phyloP scores from a whole-genome alignment of 2,797 vertebrate species.

The Trachurus trachurus region DNA sequence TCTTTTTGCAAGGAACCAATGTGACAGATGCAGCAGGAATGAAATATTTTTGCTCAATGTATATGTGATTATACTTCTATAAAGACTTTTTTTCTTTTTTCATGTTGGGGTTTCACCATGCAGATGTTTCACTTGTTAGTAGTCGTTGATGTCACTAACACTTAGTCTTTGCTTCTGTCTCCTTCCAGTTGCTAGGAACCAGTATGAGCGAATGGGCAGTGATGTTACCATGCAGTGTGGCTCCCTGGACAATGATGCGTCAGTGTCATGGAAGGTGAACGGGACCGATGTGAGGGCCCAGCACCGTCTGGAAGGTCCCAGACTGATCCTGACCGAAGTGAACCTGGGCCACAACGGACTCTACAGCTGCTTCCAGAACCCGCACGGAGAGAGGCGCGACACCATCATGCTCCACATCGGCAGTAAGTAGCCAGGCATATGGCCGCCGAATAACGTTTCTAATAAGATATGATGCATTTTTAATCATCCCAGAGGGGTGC shows the following conservation, averaged over 20 bases:
- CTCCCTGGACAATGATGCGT: slow-evolving; percentile 89
- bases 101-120: neutral
- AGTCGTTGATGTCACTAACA: neutral
- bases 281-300: slow-evolving; percentile 91
- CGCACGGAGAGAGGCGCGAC: slow-evolving; percentile 92
- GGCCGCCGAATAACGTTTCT: slow-evolving; percentile 12
- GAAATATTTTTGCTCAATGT: neutral
- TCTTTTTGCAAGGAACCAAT: slow-evolving; percentile 1
- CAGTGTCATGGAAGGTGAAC: slow-evolving; percentile 95
- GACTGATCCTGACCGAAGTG: slow-evolving; percentile 89
- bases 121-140: neutral
- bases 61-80: neutral
- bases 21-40: neutral
- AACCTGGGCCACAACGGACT: slow-evolving; percentile 91
- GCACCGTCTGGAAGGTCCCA: slow-evolving; percentile 87
- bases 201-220: slow-evolving; percentile 91
- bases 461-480: slow-evolving; percentile 40
- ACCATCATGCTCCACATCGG: slow-evolving; percentile 92
- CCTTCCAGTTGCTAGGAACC: slow-evolving; percentile 85
- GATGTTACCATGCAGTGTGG: slow-evolving; percentile 96
- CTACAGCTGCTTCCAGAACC: slow-evolving; percentile 96
- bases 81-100: slow-evolving; percentile 12
- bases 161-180: slow-evolving; percentile 31
- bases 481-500: slow-evolving; percentile 26
- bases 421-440: slow-evolving; percentile 87